Evolutionary conservation across 2,888 invertebrate species (phyloP).

Genomic region (Caenorhabditis macrosperma): DNA sequence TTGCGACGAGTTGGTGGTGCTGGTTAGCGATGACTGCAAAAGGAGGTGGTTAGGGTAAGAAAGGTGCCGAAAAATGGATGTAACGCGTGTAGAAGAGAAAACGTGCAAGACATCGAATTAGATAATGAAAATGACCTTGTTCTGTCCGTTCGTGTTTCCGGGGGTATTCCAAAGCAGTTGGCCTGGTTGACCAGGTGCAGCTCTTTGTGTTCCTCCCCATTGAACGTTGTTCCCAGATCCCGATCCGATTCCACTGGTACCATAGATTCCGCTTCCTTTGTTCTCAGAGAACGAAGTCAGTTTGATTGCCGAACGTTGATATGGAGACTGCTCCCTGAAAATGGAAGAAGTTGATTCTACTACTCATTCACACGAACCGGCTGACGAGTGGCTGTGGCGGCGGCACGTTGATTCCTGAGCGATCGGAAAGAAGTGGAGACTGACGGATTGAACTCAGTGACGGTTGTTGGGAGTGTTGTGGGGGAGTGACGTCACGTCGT

Average conservation of each 20-base stretch:
- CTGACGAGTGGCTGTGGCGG: constrained; percentile 51
- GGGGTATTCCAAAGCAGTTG: constrained; percentile 66
- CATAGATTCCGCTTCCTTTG: constrained; percentile 58
- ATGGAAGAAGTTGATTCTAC: background rate
- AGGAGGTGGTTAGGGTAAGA: constrained; percentile 37
- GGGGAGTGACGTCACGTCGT: constrained; percentile 44
- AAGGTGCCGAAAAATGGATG: constrained; percentile 33
- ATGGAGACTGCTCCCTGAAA: constrained; percentile 67
- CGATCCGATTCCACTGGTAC: constrained; percentile 39
- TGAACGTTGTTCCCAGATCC: constrained; percentile 39
- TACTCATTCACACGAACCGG: constrained; percentile 15
- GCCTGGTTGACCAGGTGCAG: constrained; percentile 64
- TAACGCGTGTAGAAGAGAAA: constrained; percentile 6
- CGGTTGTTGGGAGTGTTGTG: constrained; percentile 33
- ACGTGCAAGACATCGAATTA: constrained; percentile 22
- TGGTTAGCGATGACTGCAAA: constrained; percentile 62
- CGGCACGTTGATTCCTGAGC: constrained; percentile 44
- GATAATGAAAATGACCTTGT: constrained; percentile 59
- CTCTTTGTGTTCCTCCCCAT: constrained; percentile 60
- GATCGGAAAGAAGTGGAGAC: constrained; percentile 66
- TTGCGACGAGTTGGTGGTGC: constrained; percentile 66
- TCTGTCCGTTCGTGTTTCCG: constrained; percentile 40
- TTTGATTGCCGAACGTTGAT: constrained; percentile 67
- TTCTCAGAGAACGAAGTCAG: constrained; percentile 66
- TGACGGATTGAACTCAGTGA: constrained; percentile 61